A percentile compares a stretch with the other conserved stretches of the same genome.
phyloP scores from a whole-genome alignment of 2,113 vertebrate genomes.

The Alligator sinensis region DNA sequence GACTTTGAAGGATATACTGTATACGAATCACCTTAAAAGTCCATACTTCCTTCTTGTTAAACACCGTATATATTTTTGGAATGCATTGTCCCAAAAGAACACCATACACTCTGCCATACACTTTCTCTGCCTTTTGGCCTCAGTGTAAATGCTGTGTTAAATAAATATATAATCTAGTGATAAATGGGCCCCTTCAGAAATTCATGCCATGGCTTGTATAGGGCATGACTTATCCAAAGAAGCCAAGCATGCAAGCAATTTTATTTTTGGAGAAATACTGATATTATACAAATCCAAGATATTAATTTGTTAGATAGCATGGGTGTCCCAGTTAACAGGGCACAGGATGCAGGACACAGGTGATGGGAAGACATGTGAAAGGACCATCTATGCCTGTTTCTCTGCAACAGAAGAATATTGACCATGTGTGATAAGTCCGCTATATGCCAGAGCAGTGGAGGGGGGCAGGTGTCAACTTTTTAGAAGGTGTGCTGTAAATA shows the following conservation, averaged over 20 bases:
- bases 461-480: background rate
- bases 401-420: background rate
- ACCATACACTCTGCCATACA: background rate
- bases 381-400: background rate
- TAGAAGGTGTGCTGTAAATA: too few species aligned
- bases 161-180: background rate
- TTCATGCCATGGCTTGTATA: constrained; percentile 1
- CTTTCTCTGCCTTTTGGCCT: background rate
- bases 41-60: accelerated
- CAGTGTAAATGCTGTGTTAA: background rate
- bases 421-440: background rate
- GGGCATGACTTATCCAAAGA: constrained; percentile 7
- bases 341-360: background rate
- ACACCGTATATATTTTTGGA: background rate
- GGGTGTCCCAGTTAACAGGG: background rate
- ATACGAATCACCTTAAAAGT: background rate
- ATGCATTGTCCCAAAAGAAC: background rate
- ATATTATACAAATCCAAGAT: background rate
- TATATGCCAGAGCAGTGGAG: background rate
- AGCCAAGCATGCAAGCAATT: background rate
- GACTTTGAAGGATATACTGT: background rate
- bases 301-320: background rate
- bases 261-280: background rate
- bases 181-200: background rate
- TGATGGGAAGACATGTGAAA: background rate